Evolutionary conservation across 2,113 vertebrate genomes (phyloP), one percentile per base, ranked within the genome.

Genomic region (Ascaphus truei): DNA sequence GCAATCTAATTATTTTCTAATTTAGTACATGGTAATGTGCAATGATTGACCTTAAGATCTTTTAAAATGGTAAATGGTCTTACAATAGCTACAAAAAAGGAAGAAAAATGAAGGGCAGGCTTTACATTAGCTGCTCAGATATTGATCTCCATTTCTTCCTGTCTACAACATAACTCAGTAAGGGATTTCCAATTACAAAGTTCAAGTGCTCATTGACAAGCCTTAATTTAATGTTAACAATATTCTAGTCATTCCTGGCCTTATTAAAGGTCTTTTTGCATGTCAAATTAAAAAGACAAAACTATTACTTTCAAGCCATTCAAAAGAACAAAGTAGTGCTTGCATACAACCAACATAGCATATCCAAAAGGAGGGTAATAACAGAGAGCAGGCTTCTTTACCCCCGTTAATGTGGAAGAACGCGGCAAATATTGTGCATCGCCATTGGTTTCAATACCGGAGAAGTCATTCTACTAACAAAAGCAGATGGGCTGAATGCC

Each of bases 141-240:
- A 73, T 65, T 72, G 74, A 76, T 71, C 71, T 75, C 47, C n/a
- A 45, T 56, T 74, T 58, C 51, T 53, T 9, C 12, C 75, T 68
- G 27, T 57, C 16, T 1, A 57, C 15, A 30, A 76, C 76, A n/a
- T 53, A 61, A 36, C 77, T 76, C 13, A 75, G 20, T 11, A 61
- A 23, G 60, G 59, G 26, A 22, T 62, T 75, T 60, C 30, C 29
- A 61, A 52, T 72, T 73, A 77, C 15, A 65, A 76, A 76, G 75
- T 26, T 18, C 39, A 73, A 52, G 43, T 58, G 31, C 33, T 45
- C 53, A 30, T 31, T 72, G 29, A 75, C 16, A 15, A n/a, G 20
- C 50, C 33, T 57, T 45, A 75, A 3, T 18, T 25, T 8, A 51
- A n/a, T 20, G 20, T 3, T 74, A 65, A 60, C 11, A 59, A 47